phyloP scores from a whole-genome alignment of 1,140 invertebrate species.

The Stenopsyche tienmushanensis region DNA sequence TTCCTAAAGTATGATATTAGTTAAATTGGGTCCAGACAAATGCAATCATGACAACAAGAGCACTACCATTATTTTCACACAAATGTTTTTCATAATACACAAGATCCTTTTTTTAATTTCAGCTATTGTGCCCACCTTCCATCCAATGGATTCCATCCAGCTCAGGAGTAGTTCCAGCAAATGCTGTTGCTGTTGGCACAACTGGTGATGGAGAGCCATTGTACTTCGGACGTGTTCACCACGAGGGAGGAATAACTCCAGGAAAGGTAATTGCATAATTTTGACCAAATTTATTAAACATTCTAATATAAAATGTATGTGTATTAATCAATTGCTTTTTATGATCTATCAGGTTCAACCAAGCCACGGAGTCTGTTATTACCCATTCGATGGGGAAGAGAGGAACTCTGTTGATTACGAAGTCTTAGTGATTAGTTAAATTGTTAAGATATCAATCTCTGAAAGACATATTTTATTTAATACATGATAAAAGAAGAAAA shows the following conservation, averaged over 20 bases:
- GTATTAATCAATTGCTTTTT: neutral
- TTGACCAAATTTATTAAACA: too few species aligned
- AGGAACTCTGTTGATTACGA: slow-evolving; percentile 58
- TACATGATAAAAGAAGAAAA: neutral
- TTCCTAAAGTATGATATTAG: too few species aligned
- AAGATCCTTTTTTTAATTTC: too few species aligned
- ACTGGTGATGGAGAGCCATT: slow-evolving; percentile 64
- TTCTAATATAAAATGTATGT: neutral
- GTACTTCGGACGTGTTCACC: slow-evolving; percentile 62
- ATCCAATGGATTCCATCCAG: slow-evolving; percentile 64
- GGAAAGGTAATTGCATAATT: slow-evolving; percentile 58
- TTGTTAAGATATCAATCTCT: too few species aligned
- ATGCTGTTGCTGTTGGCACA: slow-evolving; percentile 61
- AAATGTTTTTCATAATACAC: too few species aligned
- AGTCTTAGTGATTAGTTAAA: slow-evolving; percentile 54
- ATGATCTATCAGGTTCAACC: slow-evolving; percentile 52
- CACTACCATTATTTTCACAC: too few species aligned
- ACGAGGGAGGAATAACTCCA: slow-evolving; percentile 62
- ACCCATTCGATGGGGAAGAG: slow-evolving; percentile 61
- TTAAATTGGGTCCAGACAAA: too few species aligned
- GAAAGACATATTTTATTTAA: slow-evolving; percentile 1
- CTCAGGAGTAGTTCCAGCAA: slow-evolving; percentile 61
- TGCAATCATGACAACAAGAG: too few species aligned
- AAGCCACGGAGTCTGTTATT: slow-evolving; percentile 58
- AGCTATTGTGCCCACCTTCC: slow-evolving; percentile 63